Conservation (phyloP, 1,140 invertebrate species). For the Microplitis mediator region DNA sequence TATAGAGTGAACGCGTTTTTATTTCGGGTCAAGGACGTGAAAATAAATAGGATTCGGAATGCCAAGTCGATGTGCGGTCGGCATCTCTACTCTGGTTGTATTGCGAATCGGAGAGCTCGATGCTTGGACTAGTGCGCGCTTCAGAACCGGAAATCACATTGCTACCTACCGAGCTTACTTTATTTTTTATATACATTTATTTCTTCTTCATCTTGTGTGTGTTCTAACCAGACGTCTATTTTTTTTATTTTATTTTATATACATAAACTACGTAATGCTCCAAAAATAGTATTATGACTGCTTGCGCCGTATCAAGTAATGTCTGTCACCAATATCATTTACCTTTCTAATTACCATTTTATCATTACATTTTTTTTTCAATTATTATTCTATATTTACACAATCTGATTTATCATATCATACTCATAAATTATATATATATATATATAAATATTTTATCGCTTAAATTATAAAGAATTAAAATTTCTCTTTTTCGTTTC, state of each 20-base stretch:
- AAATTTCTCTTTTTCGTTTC: no score
- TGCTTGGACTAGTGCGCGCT: constrained; percentile 22
- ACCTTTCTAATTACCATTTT: no score
- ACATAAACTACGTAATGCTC: constrained; percentile 11
- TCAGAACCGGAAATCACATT: constrained; percentile 17
- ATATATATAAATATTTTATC: no score
- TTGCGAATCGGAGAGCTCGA: constrained; percentile 19
- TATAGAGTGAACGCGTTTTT: constrained; percentile 23
- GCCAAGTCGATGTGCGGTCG: constrained; percentile 24
- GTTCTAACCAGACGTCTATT: no score
- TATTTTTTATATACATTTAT: background rate
- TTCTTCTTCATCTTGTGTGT: no score
- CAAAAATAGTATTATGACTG: constrained; percentile 20
- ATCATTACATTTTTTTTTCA: no score
- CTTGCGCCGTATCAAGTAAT: background rate
- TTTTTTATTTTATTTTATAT: background rate
- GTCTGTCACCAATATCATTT: background rate
- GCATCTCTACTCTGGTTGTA: constrained; percentile 1
- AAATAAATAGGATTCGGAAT: constrained; percentile 29
- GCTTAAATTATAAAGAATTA: no score
- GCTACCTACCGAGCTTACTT: background rate
- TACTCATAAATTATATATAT: no score
- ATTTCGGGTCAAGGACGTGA: constrained; percentile 31
- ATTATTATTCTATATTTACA: no score
- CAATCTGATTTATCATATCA: no score